Base-by-base conservation (phyloP, 23 tunicate species). In the Corella eumyota region DNA sequence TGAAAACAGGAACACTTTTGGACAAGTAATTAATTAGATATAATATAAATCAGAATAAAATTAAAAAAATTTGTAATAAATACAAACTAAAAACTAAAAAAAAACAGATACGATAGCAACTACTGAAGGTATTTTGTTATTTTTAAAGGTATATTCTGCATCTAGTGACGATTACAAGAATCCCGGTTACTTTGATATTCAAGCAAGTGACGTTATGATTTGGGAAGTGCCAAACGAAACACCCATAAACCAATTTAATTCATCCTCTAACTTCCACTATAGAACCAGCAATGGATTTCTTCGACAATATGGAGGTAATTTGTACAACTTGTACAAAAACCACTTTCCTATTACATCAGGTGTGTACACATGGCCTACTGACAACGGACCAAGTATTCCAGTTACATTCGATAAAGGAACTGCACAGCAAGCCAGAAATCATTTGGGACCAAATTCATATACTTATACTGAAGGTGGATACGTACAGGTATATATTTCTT, bases 161-260 rank as follows among this genome's bases (percentile, higher is more conserved):
- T 40, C 85, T 11, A 61, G 70, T 25, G 76, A 78, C 34, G 85
- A 78, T 69, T 78, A 60, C 64, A 78, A 78, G 44, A 50, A 32
- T 46, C 76, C 76, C 24, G 85, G 61, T 32, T 78, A 78, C 49
- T 78, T 78, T 38, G 73, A 62, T 15, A 50, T 78, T 21, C 31
- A 61, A n/a, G 76, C 76, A 4, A 49, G 64, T 15, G 70, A 78
- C 56, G 32, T 78, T 26, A 78, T 78, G 85, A 62, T 78, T 24
- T 78, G 76, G 70, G 73, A 76, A 32, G 66, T 61, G 34, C 66
- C 66, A 6, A 61, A 61, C 48, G 66, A 61, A 30, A 61, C 66
- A 61, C 66, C 66, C 1, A 19, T 61, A 23, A 5, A 54, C n/a
- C 33, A 54, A 26, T 54, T 32, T 32, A 54, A 33, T 26, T 17